phyloP scores from a whole-genome alignment of 2,888 invertebrate genomes.

The Horisme vitalbata region DNA sequence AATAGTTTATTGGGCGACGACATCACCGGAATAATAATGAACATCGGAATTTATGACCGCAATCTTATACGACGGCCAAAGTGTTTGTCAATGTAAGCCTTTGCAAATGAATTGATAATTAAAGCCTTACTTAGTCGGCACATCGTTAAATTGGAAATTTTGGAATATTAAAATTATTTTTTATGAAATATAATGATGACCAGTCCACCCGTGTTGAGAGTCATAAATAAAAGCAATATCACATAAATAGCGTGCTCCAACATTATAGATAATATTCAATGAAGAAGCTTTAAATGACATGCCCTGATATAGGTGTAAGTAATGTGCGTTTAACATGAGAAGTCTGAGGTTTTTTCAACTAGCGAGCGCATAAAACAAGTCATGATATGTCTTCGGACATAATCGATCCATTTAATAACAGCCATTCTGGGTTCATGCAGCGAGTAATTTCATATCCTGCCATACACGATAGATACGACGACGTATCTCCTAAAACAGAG shows the following conservation, averaged over 20 bases:
- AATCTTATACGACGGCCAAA: conserved; percentile 19
- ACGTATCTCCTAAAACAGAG: conserved; percentile 78
- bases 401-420: conserved; percentile 52
- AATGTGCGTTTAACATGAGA: conserved; percentile 44
- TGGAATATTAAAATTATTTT: conserved; percentile 17
- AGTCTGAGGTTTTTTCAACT: conserved; percentile 47
- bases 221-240: conserved; percentile 45
- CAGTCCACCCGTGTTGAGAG: conserved; percentile 35
- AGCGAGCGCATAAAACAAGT: conserved; percentile 41
- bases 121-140: conserved; percentile 19
- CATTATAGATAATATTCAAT: conserved; percentile 45
- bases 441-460: conserved; percentile 74
- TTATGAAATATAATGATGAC: conserved; percentile 11
- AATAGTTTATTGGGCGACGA: conserved; percentile 38
- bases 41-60: conserved; percentile 27
- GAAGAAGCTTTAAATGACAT: conserved; percentile 52
- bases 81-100: conserved; percentile 22
- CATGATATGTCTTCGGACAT: conserved; percentile 47
- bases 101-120: conserved; percentile 24
- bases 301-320: conserved; percentile 48
- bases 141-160: conserved; percentile 22
- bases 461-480: conserved; percentile 67
- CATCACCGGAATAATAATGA: conserved; percentile 37
- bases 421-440: conserved; percentile 57
- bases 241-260: conserved; percentile 38